Percentiles rank a stretch among this genome's conserved stretches.
These are phyloP conservation scores for Mastomys natalensis DNA, from an alignment of 2,113 vertebrate species.

Conservation along the genomic window DNA sequence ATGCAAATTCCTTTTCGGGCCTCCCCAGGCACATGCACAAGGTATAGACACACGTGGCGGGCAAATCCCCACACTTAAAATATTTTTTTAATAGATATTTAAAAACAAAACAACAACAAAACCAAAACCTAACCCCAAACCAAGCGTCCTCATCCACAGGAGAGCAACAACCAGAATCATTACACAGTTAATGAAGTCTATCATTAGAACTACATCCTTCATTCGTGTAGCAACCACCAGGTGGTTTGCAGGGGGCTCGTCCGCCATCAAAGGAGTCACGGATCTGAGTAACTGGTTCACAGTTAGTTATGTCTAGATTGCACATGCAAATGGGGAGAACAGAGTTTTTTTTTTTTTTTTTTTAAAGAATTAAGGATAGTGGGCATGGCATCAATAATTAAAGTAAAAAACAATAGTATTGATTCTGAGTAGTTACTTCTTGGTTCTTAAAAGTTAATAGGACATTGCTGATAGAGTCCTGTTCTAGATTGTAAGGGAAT, in stretches of 20 bases:
- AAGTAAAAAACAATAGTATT: slow-evolving; percentile 25
- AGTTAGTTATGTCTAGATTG: neutral
- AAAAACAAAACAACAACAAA: neutral
- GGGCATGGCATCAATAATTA: neutral
- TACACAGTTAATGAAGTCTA: neutral
- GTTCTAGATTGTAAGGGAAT: neutral
- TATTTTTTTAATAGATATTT: neutral
- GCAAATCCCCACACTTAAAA: neutral
- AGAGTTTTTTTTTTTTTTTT: neutral
- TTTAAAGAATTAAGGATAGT: neutral
- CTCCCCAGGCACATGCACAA: neutral
- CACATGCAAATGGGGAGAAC: neutral
- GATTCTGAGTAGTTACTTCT: neutral
- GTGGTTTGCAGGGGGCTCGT: neutral
- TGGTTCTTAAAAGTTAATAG: neutral
- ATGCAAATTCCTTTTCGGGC: neutral
- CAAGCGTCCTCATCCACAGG: neutral
- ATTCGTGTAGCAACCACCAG: neutral
- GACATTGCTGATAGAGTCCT: neutral
- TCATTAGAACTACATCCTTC: slow-evolving; percentile 14
- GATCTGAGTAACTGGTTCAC: neutral
- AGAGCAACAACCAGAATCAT: slow-evolving; percentile 39
- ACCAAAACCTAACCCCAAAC: neutral
- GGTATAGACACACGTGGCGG: neutral
- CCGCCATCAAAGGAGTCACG: neutral